Conservation (phyloP, 2,888 invertebrate species). For the Petrophora chlorosata region DNA sequence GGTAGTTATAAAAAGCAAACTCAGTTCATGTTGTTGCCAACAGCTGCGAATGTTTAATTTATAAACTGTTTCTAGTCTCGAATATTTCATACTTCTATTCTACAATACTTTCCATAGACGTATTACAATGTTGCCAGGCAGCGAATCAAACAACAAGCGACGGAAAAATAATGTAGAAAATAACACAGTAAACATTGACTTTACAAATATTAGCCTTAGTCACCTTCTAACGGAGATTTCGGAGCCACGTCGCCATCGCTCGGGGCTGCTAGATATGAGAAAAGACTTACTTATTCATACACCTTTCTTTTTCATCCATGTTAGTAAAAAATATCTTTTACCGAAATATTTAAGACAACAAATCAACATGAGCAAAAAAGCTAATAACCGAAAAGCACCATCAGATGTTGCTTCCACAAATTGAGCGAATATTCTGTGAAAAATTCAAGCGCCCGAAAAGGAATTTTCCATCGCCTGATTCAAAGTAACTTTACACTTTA, state of each 20-base stretch:
- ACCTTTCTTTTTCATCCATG: too few relatives aligned
- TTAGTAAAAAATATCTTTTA: too few relatives aligned
- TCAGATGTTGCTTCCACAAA: conserved; percentile 19
- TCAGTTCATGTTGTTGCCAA: not conserved
- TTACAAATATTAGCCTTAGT: not conserved
- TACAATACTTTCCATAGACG: too few relatives aligned
- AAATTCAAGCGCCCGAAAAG: conserved; percentile 41
- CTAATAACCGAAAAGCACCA: conserved; percentile 19
- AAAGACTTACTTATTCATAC: too few relatives aligned
- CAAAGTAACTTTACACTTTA: conserved; percentile 66
- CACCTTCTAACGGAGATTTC: too few relatives aligned
- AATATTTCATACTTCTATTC: too few relatives aligned
- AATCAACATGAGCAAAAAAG: conserved; percentile 6
- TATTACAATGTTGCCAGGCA: not conserved
- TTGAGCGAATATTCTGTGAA: conserved; percentile 28
- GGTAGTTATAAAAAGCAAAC: not conserved
- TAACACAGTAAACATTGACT: not conserved
- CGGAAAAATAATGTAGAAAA: not conserved
- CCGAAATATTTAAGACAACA: too few relatives aligned
- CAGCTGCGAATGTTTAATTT: conserved; percentile 1
- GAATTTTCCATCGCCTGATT: conserved; percentile 62
- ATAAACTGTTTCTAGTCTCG: not conserved
- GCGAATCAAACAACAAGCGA: not conserved
- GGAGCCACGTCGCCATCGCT: too few relatives aligned
- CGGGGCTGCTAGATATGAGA: not conserved